phyloP scores from a whole-genome alignment of 2,888 invertebrate genomes.

The Eurytoma californica region DNA sequence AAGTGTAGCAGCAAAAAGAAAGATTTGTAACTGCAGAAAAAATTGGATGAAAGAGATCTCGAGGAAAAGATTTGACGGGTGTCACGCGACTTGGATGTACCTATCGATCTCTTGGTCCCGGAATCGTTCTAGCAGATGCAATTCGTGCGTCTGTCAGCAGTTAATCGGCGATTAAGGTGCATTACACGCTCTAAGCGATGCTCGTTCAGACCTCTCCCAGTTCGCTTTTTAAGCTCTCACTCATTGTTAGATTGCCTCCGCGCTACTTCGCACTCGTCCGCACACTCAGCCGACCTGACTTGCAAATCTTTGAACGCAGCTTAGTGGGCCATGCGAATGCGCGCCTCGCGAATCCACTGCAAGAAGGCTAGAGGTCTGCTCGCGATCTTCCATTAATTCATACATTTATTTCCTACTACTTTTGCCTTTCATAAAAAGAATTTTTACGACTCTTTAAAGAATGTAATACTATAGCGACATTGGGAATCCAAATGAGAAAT shows the following conservation, averaged over 20 bases:
- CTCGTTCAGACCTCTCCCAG: slow-evolving; percentile 42
- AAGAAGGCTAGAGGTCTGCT: background rate
- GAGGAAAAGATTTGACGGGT: too few relatives aligned
- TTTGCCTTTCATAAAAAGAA: too few relatives aligned
- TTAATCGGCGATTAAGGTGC: slow-evolving; percentile 65
- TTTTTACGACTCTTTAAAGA: too few relatives aligned
- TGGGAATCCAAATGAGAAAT: too few relatives aligned
- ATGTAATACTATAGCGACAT: too few relatives aligned
- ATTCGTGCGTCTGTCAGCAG: slow-evolving; percentile 52
- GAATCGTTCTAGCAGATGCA: slow-evolving; percentile 38
- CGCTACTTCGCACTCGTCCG: slow-evolving; percentile 29
- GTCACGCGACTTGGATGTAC: too few relatives aligned
- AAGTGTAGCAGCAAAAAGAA: too few relatives aligned
- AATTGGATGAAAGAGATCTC: too few relatives aligned
- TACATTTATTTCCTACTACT: too few relatives aligned
- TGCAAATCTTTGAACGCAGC: slow-evolving; percentile 31
- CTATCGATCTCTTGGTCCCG: slow-evolving; percentile 4
- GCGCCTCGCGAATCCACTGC: background rate
- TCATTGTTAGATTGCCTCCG: slow-evolving; percentile 51
- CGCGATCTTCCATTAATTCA: background rate
- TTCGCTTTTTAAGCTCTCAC: slow-evolving; percentile 38
- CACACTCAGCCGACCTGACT: background rate
- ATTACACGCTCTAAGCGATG: slow-evolving; percentile 61
- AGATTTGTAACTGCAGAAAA: too few relatives aligned
- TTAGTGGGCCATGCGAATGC: slow-evolving; percentile 37